A percentile compares a stretch with the other conserved stretches of the same genome.
phyloP scores from a whole-genome alignment of 2,888 invertebrate species.

The Neuroscelio doddi region DNA sequence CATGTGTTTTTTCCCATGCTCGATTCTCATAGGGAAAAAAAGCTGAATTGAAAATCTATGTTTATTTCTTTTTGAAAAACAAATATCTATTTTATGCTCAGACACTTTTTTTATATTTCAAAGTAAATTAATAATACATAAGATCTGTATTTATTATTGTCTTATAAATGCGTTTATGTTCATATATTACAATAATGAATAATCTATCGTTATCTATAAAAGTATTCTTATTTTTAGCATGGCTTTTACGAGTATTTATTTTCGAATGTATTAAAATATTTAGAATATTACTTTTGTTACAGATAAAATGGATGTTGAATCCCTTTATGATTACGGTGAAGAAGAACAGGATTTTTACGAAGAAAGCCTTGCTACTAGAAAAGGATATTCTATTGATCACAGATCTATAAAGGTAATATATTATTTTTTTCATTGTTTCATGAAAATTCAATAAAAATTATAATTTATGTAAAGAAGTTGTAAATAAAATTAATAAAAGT shows the following conservation, averaged over 20 bases:
- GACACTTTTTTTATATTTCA: too few species aligned
- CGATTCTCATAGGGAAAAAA: slow-evolving; percentile 31
- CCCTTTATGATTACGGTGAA: slow-evolving; percentile 78
- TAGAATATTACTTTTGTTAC: slow-evolving; percentile 39
- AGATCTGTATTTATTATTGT: background rate
- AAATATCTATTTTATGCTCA: slow-evolving; percentile 8
- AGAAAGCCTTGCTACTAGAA: slow-evolving; percentile 73
- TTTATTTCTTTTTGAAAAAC: slow-evolving; percentile 33
- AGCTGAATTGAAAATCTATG: slow-evolving; percentile 37
- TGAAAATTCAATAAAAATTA: too few species aligned
- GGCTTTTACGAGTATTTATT: slow-evolving; percentile 19
- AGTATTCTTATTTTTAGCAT: too few species aligned
- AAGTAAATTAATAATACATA: slow-evolving; percentile 16
- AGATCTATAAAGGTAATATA: slow-evolving; percentile 66
- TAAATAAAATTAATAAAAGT: too few species aligned
- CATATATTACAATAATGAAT: too few species aligned
- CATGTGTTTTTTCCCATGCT: slow-evolving; percentile 45
- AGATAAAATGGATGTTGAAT: slow-evolving; percentile 71
- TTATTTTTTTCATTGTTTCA: background rate
- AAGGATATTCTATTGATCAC: slow-evolving; percentile 68
- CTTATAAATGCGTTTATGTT: too few species aligned
- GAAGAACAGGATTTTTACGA: slow-evolving; percentile 82
- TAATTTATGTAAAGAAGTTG: too few species aligned
- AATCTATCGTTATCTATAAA: too few species aligned
- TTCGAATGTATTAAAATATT: slow-evolving; percentile 2